A percentile compares a stretch with the other conserved stretches of the same genome.
Conservation (phyloP, 2,113 vertebrate species). For the Dolichotis patagonum region DNA sequence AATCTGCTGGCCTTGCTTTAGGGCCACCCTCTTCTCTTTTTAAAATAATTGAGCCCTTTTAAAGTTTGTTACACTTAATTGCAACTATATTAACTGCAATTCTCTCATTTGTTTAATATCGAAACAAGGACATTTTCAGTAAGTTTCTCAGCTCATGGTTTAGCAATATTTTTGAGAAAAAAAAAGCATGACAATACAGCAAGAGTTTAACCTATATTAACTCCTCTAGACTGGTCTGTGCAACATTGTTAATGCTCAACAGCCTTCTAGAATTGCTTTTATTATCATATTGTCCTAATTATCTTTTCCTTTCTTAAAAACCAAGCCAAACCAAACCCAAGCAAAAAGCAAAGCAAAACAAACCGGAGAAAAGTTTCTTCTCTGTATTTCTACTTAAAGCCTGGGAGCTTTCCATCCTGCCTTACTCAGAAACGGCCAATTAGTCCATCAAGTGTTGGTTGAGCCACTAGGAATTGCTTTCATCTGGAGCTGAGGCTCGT, state of each 20-base stretch:
- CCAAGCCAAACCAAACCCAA: neutral
- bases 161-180: slow-evolving; percentile 51
- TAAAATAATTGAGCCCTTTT: slow-evolving; percentile 9
- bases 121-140: slow-evolving; percentile 62
- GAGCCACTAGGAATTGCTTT: neutral
- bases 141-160: slow-evolving; percentile 74
- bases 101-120: slow-evolving; percentile 56
- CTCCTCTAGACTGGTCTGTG: neutral
- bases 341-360: neutral
- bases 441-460: neutral
- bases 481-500: neutral
- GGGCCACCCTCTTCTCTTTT: neutral
- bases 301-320: neutral
- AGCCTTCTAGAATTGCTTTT: neutral
- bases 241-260: slow-evolving; percentile 28
- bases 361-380: neutral
- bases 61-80: neutral
- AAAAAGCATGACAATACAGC: slow-evolving; percentile 50
- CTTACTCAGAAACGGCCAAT: neutral
- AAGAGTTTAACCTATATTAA: slow-evolving; percentile 60
- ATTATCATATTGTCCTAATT: slow-evolving; percentile 22
- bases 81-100: neutral
- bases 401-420: neutral
- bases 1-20: no score
- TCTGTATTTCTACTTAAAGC: neutral